Conservation (phyloP, 2,797 vertebrate genomes). For the Diceros bicornis region DNA sequence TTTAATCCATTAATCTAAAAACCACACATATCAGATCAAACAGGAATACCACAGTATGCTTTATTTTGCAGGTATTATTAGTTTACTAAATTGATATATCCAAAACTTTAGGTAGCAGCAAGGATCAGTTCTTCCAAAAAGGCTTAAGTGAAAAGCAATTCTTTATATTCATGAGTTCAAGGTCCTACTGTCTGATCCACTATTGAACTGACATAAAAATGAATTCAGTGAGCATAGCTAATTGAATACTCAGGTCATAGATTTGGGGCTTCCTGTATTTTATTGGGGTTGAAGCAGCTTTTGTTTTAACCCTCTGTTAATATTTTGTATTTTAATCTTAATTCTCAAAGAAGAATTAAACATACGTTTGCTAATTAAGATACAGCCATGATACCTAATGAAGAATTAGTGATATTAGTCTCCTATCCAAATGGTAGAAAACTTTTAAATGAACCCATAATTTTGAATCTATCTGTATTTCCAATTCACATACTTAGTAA, state of each 20-base stretch:
- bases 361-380: slow-evolving; percentile 65
- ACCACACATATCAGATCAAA: slow-evolving; percentile 73
- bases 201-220: slow-evolving; percentile 65
- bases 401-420: slow-evolving; percentile 48
- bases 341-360: slow-evolving; percentile 75
- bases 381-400: slow-evolving; percentile 48
- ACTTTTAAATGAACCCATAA: slow-evolving; percentile 57
- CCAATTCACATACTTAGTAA: slow-evolving; percentile 62
- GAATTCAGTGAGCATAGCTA: slow-evolving; percentile 63
- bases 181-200: slow-evolving; percentile 46
- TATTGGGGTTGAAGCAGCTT: slow-evolving; percentile 41
- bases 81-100: slow-evolving; percentile 52
- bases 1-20: slow-evolving; percentile 74
- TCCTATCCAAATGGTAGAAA: slow-evolving; percentile 49
- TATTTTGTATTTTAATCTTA: slow-evolving; percentile 66
- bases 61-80: slow-evolving; percentile 78
- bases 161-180: slow-evolving; percentile 49
- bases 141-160: slow-evolving; percentile 67
- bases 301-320: slow-evolving; percentile 52
- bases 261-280: slow-evolving; percentile 49
- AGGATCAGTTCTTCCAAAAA: slow-evolving; percentile 66
- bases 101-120: slow-evolving; percentile 73
- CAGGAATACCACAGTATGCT: slow-evolving; percentile 69
- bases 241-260: slow-evolving; percentile 47
- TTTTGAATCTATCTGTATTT: slow-evolving; percentile 65